Base-by-base conservation (phyloP, 2,797 vertebrate genomes). In the Sebastes glaucus region DNA sequence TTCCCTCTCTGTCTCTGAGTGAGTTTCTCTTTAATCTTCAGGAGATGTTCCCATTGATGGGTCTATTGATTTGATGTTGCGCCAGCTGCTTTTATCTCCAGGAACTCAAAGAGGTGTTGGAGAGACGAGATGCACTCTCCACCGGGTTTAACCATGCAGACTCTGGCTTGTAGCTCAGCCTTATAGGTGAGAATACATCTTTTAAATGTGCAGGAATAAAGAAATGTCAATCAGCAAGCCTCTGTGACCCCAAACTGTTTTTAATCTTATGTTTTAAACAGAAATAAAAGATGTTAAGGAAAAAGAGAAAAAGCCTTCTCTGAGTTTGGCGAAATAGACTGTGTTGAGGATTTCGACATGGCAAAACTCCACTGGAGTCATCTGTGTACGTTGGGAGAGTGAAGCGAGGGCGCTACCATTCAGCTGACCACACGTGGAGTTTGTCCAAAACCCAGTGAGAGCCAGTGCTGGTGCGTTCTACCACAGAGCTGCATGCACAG, bases 11-110 rank as follows among this genome's bases (percentile, higher is more conserved):
- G 72, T 80, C 78, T 87, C 77, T 56, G 78, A 77, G 79, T 33
- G 77, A 86, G 90, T 81, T 83, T 92, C 92, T 93, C 96, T 96
- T 96, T 96, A 96, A 96, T 96, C 95, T 96, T 94, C 83, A 87
- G 89, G 89, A 94, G 89, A 92, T 94, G 95, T 93, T 94, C 88
- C 92, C 92, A 96, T 95, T 95, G 95, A 96, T 94, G 92, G 91
- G 71, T 52, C 88, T 93, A 96, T 96, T 93, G 95, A 96, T 96
- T 92, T 94, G 93, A 95, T 96, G 95, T 94, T 92, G 93, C 85
- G 71, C 87, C 90, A 74, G 89, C 86, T 85, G 91, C 95, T 96
- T 96, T 96, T 93, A 96, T 96, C 96, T 96, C 90, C 59, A 84
- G 65, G 85, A 92, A 92, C 95, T 93, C 93, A 95, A 95, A 95